A percentile compares a stretch with the other conserved stretches of the same genome.
These are phyloP conservation scores for Caenorhabditis auriculariae DNA, from an alignment of 2,888 invertebrate species.

Conservation along the genomic window DNA sequence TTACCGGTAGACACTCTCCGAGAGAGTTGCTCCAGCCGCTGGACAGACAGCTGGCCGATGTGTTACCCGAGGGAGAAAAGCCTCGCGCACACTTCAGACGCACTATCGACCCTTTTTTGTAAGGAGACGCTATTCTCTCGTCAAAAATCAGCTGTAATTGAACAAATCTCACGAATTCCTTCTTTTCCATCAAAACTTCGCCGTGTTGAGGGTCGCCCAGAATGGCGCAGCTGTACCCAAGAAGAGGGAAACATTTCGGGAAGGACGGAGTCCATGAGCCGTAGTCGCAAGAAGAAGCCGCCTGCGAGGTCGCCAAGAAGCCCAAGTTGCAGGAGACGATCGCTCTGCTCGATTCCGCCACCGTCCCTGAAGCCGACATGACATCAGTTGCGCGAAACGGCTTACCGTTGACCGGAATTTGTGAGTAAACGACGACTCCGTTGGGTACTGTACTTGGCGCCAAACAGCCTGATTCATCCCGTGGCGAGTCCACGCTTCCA, in stretches of 20 bases:
- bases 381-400: too few relatives aligned
- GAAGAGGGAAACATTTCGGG: slow-evolving; percentile 13
- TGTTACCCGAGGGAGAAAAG: slow-evolving; percentile 19
- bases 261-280: slow-evolving; percentile 20
- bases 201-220: slow-evolving; percentile 21
- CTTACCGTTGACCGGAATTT: too few relatives aligned
- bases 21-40: slow-evolving; percentile 28
- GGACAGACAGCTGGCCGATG: slow-evolving; percentile 16
- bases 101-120: slow-evolving; percentile 11
- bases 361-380: slow-evolving; percentile 4
- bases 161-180: background rate
- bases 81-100: slow-evolving; percentile 21
- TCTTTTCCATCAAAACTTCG: slow-evolving; percentile 7
- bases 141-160: slow-evolving; percentile 24
- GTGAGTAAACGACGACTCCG: too few relatives aligned
- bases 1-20: slow-evolving; percentile 23
- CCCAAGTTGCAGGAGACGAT: slow-evolving; percentile 31
- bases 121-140: slow-evolving; percentile 14
- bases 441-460: too few relatives aligned
- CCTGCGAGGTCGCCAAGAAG: slow-evolving; percentile 15
- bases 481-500: too few relatives aligned
- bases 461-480: too few relatives aligned
- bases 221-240: slow-evolving; percentile 22
- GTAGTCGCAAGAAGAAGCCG: slow-evolving; percentile 15
- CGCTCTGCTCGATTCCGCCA: slow-evolving; percentile 28